Base-by-base conservation (phyloP, 2,888 invertebrate species). In the Rhyacophila evoluta region DNA sequence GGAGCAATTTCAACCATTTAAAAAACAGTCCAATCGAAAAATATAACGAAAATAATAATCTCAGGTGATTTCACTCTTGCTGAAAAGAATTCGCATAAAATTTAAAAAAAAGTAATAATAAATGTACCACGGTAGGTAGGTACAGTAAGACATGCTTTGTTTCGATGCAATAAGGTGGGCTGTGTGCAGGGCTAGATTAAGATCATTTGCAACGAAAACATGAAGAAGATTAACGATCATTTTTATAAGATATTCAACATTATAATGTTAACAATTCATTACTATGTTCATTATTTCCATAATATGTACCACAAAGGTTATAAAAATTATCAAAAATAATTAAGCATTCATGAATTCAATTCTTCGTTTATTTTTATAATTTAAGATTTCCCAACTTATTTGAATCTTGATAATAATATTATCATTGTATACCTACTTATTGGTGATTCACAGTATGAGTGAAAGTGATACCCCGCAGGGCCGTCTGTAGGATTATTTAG, bases 391-490 rank as follows among this genome's bases (percentile, higher is more conserved):
- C 29, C 19, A 19, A 55, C 55, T 19, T 55, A 55, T 55, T 55
- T 55, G 55, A 55, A 55, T 55, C 55, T 55, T 55, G 55, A 55
- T 55, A 55, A 55, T 55, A 55, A 19, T 19, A 55, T 19, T 19
- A 55, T 55, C 55, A 55, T 55, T 55, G 55, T 19, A 55, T 55
- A 55, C 55, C 19, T 55, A 55, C 55, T 55, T 55, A 55, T 55
- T 55, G 55, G 55, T 55, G 55, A 55, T 55, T 55, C 55, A 55
- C 55, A 55, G 55, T 55, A 55, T 55, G 55, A 55, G 55, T 55
- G 55, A 55, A 55, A 55, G 55, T 55, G 55, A 55, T 55, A 55
- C 55, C 55, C 55, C 55, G 15, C 55, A 55, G 55, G 55, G 12
- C 55, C 55, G 55, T 19, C 15, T 55, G 55, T 19, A 8, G 55